Evolutionary conservation across 2,797 vertebrate species (phyloP), one percentile per base, ranked within the genome.

Genomic region (Lates japonicus): DNA sequence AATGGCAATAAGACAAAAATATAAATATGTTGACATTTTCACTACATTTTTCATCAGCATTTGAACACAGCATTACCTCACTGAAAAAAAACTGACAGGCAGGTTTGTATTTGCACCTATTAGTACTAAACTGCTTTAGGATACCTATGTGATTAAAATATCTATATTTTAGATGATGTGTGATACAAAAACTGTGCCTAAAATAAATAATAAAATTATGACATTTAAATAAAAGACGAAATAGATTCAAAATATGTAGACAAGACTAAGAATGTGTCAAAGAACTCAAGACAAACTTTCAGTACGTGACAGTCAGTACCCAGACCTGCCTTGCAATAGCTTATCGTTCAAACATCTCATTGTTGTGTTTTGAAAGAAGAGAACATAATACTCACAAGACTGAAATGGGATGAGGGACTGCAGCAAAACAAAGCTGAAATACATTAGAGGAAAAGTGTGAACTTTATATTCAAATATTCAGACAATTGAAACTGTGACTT

Each of bases 381-480:
- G 7, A 37, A 46, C 20, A 1, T 48, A 58, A 74, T n/a, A 59
- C 66, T 57, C 4, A 59, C 48, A 37, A 29, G 4, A 66, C 3
- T 39, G 8, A 25, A 64, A 25, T 11, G 19, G 17, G 31, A 13
- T 52, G 37, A 58, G 46, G 42, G 42, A 66, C 19, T 35, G 9
- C 7, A 54, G 49, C 22, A 16, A 63, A 77, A 64, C 60, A 54
- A 76, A 69, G 59, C 65, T 35, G 37, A 63, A 22, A 64, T 52
- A 71, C 12, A 65, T 4, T 1, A 25, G n/a, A 54, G 9, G 17
- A 8, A 67, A 31, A 72, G 42, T 41, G n/a, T 42, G 16, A 39
- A 49, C n/a, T 48, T n/a, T n/a, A n/a, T n/a, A n/a, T n/a, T n/a
- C n/a, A n/a, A 2, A 13, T 17, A 17, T 60, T 31, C 61, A 52